phyloP scores from a whole-genome alignment of 2,113 vertebrate species.

The Corythaixoides concolor region DNA sequence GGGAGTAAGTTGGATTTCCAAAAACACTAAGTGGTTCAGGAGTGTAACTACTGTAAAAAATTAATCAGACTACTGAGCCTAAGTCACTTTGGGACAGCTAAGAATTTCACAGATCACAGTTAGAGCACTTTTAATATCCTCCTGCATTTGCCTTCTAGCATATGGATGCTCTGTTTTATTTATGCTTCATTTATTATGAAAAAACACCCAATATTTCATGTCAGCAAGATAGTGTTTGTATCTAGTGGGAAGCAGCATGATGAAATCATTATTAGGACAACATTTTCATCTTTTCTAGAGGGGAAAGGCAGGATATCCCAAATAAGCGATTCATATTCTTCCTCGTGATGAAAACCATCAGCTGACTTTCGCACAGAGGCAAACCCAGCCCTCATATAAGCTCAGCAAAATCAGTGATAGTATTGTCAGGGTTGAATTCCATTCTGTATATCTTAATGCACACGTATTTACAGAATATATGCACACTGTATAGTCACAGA shows the following conservation, averaged over 20 bases:
- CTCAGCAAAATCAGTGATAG: not conserved
- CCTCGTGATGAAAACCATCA: not conserved
- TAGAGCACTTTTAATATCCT: slow-evolving; percentile 12
- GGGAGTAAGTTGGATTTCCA: not conserved
- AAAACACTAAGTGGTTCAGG: not conserved
- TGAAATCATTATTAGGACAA: not conserved
- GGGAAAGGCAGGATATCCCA: not conserved
- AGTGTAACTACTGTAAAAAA: slow-evolving; percentile 31
- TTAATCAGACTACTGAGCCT: slow-evolving; percentile 7
- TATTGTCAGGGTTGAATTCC: not conserved
- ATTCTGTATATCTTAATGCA: not conserved
- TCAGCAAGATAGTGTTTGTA: not conserved
- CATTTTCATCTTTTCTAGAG: not conserved
- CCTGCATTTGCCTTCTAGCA: not conserved
- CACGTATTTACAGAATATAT: not conserved
- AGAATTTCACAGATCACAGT: slow-evolving; percentile 16
- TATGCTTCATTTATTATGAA: slow-evolving; percentile 30
- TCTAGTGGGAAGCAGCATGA: not conserved
- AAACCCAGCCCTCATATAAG: not conserved
- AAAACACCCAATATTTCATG: not conserved
- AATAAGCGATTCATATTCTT: slow-evolving; percentile 3
- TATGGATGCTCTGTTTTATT: not conserved
- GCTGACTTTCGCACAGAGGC: not conserved
- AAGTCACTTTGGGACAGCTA: slow-evolving; percentile 6
- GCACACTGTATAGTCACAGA: not conserved